These are phyloP conservation scores for Mormyrus lacerda DNA, from an alignment of 2,113 vertebrate genomes.

Conservation along the genomic window DNA sequence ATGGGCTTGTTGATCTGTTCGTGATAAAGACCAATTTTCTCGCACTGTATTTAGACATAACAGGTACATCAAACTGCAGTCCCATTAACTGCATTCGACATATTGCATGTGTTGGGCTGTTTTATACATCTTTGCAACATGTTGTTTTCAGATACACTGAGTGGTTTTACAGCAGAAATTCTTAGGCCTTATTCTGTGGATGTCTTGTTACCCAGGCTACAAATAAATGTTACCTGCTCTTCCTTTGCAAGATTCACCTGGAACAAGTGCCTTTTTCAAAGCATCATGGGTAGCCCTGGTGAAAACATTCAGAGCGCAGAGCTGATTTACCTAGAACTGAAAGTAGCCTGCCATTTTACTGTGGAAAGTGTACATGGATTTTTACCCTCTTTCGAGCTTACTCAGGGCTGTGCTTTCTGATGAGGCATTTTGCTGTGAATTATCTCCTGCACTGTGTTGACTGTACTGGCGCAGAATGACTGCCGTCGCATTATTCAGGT, in stretches of 20 bases:
- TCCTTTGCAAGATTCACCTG: not conserved
- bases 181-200: not conserved
- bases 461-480: not conserved
- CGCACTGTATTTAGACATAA: not conserved
- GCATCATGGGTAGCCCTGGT: not conserved
- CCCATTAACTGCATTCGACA: not conserved
- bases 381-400: not conserved
- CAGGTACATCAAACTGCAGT: not conserved
- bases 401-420: not conserved
- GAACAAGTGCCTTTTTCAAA: not conserved
- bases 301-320: not conserved
- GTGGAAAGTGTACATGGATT: not conserved
- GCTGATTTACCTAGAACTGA: not conserved
- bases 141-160: constrained; percentile 1
- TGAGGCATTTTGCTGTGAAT: not conserved
- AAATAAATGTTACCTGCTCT: not conserved
- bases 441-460: not conserved
- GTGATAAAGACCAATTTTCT: not conserved
- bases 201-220: not conserved
- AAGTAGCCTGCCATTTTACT: not conserved
- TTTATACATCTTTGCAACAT: not conserved
- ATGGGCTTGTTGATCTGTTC: not conserved
- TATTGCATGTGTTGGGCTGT: not conserved
- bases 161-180: not conserved
- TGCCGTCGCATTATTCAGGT: not conserved